phyloP scores from a whole-genome alignment of 2,113 vertebrate genomes.

The Leiothrix lutea region DNA sequence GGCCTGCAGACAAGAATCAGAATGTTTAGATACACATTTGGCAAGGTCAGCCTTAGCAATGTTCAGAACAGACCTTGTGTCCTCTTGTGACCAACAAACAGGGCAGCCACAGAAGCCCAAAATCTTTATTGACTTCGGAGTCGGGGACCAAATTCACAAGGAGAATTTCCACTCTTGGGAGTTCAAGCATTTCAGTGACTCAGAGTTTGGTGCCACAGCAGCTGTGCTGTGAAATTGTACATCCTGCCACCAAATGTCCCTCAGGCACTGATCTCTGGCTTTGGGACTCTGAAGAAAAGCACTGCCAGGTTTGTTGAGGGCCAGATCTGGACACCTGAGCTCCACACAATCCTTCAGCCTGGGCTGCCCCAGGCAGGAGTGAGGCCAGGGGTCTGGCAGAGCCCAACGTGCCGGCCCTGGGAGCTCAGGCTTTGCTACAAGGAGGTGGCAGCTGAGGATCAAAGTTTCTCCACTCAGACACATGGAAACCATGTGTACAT shows the following conservation, averaged over 20 bases:
- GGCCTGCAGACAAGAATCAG: not conserved
- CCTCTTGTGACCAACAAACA: not conserved
- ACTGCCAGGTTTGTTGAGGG: not conserved
- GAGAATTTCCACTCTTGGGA: not conserved
- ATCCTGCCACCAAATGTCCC: not conserved
- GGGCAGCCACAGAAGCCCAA: not conserved
- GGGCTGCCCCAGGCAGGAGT: not conserved
- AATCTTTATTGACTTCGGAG: not conserved
- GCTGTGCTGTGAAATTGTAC: not conserved
- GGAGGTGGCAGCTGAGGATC: not conserved
- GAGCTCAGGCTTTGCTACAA: not conserved
- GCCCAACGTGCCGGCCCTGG: rapidly evolving
- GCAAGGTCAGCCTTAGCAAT: not conserved
- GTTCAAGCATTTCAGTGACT: not conserved
- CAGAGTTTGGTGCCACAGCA: rapidly evolving
- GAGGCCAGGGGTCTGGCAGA: rapidly evolving
- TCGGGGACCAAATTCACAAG: not conserved
- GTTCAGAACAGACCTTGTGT: not conserved
- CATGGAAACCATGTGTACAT: not conserved
- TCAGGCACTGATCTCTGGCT: not conserved
- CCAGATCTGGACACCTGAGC: not conserved
- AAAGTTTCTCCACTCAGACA: not conserved
- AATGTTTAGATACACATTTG: not conserved
- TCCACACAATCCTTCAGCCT: not conserved
- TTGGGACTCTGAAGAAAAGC: not conserved